Evolutionary conservation across 2,113 vertebrate genomes (phyloP).

Genomic region (Calonectris borealis): DNA sequence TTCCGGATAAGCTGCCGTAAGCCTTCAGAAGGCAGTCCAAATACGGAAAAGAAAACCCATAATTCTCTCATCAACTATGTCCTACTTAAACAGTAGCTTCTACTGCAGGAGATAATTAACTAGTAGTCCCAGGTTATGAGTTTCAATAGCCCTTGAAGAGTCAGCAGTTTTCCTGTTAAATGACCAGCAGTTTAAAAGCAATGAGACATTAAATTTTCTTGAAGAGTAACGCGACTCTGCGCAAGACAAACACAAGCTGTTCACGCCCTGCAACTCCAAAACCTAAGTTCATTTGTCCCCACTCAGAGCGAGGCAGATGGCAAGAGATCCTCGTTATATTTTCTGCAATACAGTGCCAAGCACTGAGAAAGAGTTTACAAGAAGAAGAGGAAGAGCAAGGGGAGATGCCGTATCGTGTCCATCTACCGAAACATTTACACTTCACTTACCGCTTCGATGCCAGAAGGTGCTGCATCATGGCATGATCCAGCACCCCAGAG

Average conservation of each 20-base stretch:
- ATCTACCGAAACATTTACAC: too few relatives aligned
- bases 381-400: background rate
- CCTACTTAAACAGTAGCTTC: background rate
- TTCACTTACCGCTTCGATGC: background rate
- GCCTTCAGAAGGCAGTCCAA: background rate
- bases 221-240: background rate
- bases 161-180: background rate
- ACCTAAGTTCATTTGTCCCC: background rate
- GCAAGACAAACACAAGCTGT: background rate
- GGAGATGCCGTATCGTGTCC: accelerated
- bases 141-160: background rate
- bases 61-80: background rate
- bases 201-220: background rate
- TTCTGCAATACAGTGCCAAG: background rate
- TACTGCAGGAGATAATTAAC: background rate
- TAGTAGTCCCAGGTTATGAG: background rate
- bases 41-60: accelerated
- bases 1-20: background rate
- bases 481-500: background rate
- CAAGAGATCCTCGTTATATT: background rate
- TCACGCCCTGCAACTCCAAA: background rate
- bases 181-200: background rate
- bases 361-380: background rate
- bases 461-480: background rate
- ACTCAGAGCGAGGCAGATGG: background rate